A percentile compares a stretch with the other conserved stretches of the same genome.
phyloP scores from a whole-genome alignment of 2,113 vertebrate genomes.

The Zingel zingel region DNA sequence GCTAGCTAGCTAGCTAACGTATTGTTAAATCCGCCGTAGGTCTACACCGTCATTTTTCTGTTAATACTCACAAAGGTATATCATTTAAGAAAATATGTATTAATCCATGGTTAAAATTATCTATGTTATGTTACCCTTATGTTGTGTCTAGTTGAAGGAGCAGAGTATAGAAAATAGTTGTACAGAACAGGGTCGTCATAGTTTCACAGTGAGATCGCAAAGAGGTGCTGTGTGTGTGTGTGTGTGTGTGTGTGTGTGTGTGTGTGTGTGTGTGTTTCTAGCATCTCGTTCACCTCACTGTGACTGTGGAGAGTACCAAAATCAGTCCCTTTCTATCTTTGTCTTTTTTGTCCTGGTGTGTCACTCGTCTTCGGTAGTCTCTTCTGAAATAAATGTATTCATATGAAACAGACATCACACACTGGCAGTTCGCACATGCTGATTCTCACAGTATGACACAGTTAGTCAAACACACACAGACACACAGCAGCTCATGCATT shows the following conservation, averaged over 20 bases:
- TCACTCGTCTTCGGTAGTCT: slow-evolving; percentile 40
- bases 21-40: background rate
- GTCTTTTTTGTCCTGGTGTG: slow-evolving; percentile 43
- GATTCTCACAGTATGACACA: slow-evolving; percentile 56
- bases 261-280: background rate
- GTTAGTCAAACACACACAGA: slow-evolving; percentile 39
- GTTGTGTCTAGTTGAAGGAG: background rate
- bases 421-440: slow-evolving; percentile 63
- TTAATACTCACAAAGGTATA: background rate
- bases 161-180: background rate
- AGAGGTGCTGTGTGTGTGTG: background rate
- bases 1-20: too few relatives aligned
- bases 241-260: slow-evolving; percentile 17
- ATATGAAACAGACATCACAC: slow-evolving; percentile 59
- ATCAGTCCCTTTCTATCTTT: slow-evolving; percentile 11
- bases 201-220: background rate
- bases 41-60: background rate
- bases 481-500: slow-evolving; percentile 35
- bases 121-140: too few relatives aligned
- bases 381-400: slow-evolving; percentile 65
- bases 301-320: slow-evolving; percentile 62
- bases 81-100: too few relatives aligned
- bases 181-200: slow-evolving; percentile 5
- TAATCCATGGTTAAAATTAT: too few relatives aligned
- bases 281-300: slow-evolving; percentile 61